These are phyloP conservation scores for Ylistrum balloti DNA, from an alignment of 1,140 invertebrate genomes.

Conservation along the genomic window DNA sequence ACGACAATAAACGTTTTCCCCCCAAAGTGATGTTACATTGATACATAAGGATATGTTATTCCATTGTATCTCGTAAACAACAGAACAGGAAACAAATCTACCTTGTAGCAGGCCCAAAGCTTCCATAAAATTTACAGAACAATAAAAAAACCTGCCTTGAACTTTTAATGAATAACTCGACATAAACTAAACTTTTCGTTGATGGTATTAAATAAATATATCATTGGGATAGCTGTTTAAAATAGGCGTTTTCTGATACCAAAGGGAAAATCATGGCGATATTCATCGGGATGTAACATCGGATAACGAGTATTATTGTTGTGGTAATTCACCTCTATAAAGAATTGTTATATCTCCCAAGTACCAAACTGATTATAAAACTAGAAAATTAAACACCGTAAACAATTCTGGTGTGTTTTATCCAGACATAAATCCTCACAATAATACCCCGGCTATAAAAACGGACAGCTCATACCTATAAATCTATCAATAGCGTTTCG, in stretches of 20 bases:
- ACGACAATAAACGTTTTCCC: too few relatives aligned
- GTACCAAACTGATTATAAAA: not conserved
- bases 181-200: not conserved
- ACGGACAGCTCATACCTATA: not conserved
- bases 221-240: not conserved
- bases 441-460: slow-evolving; percentile 17
- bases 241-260: not conserved
- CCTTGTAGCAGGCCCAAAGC: not conserved
- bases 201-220: not conserved
- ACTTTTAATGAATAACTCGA: not conserved
- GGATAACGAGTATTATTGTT: not conserved
- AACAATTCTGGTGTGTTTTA: not conserved
- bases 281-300: not conserved
- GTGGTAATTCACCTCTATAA: not conserved
- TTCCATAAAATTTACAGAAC: too few relatives aligned
- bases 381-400: not conserved
- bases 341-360: not conserved
- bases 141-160: not conserved
- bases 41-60: too few relatives aligned
- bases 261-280: not conserved
- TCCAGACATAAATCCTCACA: not conserved
- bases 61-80: too few relatives aligned
- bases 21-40: too few relatives aligned
- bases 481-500: not conserved
- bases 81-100: not conserved